These are phyloP conservation scores for Phrynocephalus forsythii DNA, from an alignment of 2,797 vertebrate genomes.

Conservation along the genomic window DNA sequence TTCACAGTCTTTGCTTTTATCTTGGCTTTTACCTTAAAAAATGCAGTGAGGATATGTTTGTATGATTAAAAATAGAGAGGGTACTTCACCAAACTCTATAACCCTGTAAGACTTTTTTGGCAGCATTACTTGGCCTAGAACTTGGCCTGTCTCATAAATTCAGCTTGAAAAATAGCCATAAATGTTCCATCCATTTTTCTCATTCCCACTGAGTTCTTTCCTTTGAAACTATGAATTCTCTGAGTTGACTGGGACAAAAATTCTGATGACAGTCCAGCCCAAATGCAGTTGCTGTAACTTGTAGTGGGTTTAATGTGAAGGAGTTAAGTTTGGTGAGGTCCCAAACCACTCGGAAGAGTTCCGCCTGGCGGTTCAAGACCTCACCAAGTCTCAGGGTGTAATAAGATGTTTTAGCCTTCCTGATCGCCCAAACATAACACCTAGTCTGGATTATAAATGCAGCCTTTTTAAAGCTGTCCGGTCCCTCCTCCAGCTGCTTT, in stretches of 20 bases:
- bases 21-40: background rate
- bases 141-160: background rate
- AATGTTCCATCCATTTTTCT: background rate
- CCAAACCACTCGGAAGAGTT: too few species aligned
- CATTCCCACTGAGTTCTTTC: background rate
- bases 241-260: background rate
- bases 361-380: too few species aligned
- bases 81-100: conserved; percentile 7
- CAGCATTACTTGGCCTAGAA: conserved; percentile 1
- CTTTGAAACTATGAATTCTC: background rate
- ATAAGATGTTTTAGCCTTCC: too few species aligned
- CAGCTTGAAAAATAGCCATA: conserved; percentile 8
- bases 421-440: too few species aligned
- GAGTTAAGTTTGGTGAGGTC: background rate
- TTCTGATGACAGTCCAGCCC: background rate
- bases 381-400: too few species aligned
- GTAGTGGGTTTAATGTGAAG: background rate
- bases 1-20: background rate
- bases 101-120: background rate
- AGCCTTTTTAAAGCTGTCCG: too few species aligned
- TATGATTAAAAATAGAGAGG: conserved; percentile 10
- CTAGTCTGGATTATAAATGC: too few species aligned
- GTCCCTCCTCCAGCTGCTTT: too few species aligned
- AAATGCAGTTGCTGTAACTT: background rate
- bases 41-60: background rate